Base-by-base conservation (phyloP, 2,797 vertebrate species). In the Lycodopsis pacificus region DNA sequence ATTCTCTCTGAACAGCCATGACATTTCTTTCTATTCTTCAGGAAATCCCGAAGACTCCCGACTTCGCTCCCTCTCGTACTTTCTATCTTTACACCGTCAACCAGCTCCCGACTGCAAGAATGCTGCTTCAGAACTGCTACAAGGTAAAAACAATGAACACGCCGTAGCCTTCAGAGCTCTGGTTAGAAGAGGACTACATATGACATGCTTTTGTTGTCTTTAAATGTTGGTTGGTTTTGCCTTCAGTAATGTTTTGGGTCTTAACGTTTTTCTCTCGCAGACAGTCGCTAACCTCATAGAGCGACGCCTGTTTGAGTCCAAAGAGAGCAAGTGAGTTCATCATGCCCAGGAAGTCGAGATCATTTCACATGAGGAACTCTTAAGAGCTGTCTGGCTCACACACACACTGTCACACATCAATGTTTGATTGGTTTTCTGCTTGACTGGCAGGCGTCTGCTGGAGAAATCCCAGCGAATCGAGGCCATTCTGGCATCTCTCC, bases 381-480 rank as follows among this genome's bases (percentile, higher is more conserved):
- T 38, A 11, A 54, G 36, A 32, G 15, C 61, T 8, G 2, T 46
- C 4, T 46, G 8, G 62, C 36, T 22, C 14, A 13, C 63, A 62
- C 5, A 2, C 5, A 2, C 15, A 0, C 4, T n/a, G 7, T 38
- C 34, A 27, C 32, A 53, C 34, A 54, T 34, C 11, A 57, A 34
- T 36, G 15, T 44, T 27, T 72, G 49, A 80, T 62, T 38, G 3
- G 22, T 61, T 54, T 79, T 59, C 22, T 69, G 20, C 73, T 80
- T 71, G 71, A 72, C 69, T 65, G 63, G 7, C 90, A 99, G 98
- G 87, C 96, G 97, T 57, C 94, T 97, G 11, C 92, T 99, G 84
- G 98, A 99, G 90, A 99, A 99, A 87, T 98, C 97, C 1, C 98
- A 98, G 94, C 92, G 97, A 74, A 97, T 99, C 0, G 98, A 99